These are phyloP conservation scores for Sesamia inferens DNA, from an alignment of 2,888 invertebrate genomes.

Conservation along the genomic window DNA sequence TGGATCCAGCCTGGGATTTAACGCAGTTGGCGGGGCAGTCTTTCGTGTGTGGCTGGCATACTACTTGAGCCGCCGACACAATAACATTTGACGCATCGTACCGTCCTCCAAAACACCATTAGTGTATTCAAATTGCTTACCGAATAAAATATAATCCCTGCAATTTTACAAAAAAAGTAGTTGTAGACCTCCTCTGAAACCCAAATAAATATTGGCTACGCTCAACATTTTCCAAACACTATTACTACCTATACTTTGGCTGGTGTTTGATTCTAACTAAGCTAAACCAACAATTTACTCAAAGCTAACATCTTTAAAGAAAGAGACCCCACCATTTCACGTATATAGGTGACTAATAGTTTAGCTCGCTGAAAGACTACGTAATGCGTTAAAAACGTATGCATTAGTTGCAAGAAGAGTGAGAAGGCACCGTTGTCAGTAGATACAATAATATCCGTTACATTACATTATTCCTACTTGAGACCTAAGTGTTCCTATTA, in stretches of 20 bases:
- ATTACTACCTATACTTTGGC: neutral
- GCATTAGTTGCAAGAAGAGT: neutral
- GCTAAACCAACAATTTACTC: neutral
- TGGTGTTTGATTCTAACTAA: neutral
- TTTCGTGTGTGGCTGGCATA: no score
- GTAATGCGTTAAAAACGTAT: neutral
- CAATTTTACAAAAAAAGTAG: neutral
- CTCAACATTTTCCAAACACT: neutral
- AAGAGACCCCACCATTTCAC: neutral
- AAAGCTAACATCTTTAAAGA: neutral
- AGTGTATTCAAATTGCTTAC: neutral
- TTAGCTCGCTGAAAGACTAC: slow-evolving; percentile 14
- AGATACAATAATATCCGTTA: slow-evolving; percentile 61
- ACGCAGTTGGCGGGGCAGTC: no score
- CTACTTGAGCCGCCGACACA: no score
- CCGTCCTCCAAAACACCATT: no score
- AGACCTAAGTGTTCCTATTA: slow-evolving; percentile 70
- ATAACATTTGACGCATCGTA: no score
- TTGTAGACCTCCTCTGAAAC: neutral
- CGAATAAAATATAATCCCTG: no score
- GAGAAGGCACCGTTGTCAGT: slow-evolving; percentile 23
- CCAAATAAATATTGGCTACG: neutral
- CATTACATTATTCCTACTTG: slow-evolving; percentile 66
- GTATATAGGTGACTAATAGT: neutral
- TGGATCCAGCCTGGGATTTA: no score